Conservation (phyloP, 2,113 vertebrate species). For the Ovis canadensis region DNA sequence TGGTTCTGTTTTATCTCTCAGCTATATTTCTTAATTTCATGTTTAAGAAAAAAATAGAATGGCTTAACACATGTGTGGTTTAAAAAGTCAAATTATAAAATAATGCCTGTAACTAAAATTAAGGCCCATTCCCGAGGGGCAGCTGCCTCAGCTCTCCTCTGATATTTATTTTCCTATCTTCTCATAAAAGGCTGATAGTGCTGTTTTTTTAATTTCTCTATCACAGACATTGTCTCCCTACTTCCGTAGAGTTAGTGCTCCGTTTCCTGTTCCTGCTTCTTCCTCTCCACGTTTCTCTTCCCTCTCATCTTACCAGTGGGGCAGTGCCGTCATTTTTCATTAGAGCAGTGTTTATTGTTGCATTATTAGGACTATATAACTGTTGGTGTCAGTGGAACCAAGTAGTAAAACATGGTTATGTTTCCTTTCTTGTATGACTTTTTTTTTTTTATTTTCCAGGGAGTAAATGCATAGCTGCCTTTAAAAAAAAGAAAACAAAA, state of each 20-base stretch:
- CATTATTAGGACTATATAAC: neutral
- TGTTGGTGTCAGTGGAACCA: neutral
- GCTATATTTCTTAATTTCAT: slow-evolving; percentile 7
- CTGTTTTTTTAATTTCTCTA: neutral
- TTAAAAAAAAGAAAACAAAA: neutral
- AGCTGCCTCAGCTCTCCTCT: neutral
- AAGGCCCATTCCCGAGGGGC: neutral
- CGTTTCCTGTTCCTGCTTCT: neutral
- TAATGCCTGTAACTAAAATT: neutral
- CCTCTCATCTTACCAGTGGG: neutral
- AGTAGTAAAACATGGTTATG: neutral
- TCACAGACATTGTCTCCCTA: neutral
- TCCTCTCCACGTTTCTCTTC: neutral
- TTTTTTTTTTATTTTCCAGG: neutral
- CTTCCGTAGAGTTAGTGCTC: neutral
- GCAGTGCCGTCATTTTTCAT: neutral
- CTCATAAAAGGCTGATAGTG: neutral
- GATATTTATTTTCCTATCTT: neutral
- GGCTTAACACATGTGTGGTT: neutral
- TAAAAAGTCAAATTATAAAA: neutral
- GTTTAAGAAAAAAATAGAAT: neutral
- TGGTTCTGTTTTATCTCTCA: neutral
- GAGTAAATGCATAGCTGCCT: neutral
- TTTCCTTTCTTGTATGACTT: neutral
- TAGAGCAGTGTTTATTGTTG: neutral